Percentiles rank a stretch among this genome's conserved stretches.
phyloP scores from a whole-genome alignment of 2,113 vertebrate species.

The Saguinus imperator region DNA sequence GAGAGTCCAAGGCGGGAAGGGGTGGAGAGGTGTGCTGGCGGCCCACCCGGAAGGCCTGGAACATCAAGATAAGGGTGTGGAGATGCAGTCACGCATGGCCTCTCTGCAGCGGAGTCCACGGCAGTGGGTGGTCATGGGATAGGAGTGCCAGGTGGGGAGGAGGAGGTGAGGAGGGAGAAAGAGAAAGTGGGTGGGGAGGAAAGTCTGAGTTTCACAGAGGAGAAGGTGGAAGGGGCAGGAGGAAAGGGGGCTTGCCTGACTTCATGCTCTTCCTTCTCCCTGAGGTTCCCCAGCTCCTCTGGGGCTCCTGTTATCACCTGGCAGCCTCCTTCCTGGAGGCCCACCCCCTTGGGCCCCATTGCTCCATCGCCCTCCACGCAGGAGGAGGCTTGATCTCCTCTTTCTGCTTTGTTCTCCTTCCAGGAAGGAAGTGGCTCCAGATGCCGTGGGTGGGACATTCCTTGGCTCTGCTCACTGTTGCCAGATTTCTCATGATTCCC shows the following conservation, averaged over 20 bases:
- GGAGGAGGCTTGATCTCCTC: neutral
- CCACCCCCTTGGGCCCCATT: neutral
- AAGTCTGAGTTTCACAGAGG: neutral
- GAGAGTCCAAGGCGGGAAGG: neutral
- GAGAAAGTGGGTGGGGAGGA: neutral
- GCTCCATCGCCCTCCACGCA: no score
- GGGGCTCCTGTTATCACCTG: neutral
- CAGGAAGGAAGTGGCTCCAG: constrained; percentile 66
- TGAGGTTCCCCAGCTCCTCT: neutral
- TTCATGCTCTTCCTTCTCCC: neutral
- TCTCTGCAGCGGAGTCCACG: neutral
- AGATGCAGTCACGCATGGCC: neutral
- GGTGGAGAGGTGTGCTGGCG: constrained; percentile 37
- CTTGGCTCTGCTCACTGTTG: neutral
- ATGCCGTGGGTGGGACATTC: constrained; percentile 43
- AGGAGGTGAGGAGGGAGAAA: neutral
- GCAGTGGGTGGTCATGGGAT: neutral
- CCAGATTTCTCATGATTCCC: constrained; percentile 44
- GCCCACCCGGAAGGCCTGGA: constrained; percentile 24
- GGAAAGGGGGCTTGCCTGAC: neutral
- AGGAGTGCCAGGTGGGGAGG: neutral
- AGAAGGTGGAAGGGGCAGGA: neutral
- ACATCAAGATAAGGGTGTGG: constrained; percentile 32
- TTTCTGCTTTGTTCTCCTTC: constrained; percentile 56
- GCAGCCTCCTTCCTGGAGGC: neutral